These are phyloP conservation scores for Eristalis arbustorum DNA, from an alignment of 2,888 invertebrate genomes.

Conservation along the genomic window DNA sequence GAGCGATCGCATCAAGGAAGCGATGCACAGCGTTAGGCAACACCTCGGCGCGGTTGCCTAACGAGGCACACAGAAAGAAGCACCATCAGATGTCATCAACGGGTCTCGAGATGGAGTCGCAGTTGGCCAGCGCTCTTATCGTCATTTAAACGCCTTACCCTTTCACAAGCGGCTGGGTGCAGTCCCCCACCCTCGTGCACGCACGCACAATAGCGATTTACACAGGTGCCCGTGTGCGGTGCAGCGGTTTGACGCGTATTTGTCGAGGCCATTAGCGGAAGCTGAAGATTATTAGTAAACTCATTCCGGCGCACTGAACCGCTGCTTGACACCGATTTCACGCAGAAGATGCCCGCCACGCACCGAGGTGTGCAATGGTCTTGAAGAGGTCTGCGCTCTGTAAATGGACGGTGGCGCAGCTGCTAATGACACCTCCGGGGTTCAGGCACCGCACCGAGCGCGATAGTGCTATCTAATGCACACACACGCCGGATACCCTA, in stretches of 20 bases:
- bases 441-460: conserved; percentile 6
- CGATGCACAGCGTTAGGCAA: conserved; percentile 19
- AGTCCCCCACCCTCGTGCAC: background rate
- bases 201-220: conserved; percentile 5
- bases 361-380: conserved; percentile 17
- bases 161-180: background rate
- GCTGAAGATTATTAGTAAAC: conserved; percentile 37
- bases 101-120: background rate
- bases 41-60: conserved; percentile 16
- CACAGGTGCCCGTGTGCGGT: background rate
- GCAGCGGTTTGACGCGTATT: background rate
- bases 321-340: conserved; percentile 47
- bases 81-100: conserved; percentile 17
- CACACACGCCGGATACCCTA: background rate
- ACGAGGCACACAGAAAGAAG: conserved; percentile 21
- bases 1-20: conserved; percentile 3
- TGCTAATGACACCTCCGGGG: conserved; percentile 28
- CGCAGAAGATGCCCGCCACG: background rate
- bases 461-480: conserved; percentile 5
- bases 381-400: conserved; percentile 1
- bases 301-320: conserved; percentile 10
- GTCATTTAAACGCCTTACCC: conserved; percentile 1
- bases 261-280: conserved; percentile 39
- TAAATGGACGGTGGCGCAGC: conserved; percentile 17
- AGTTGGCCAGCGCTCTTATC: background rate